phyloP scores from a whole-genome alignment of 2,888 invertebrate species.

The Hypolimnas misippus region DNA sequence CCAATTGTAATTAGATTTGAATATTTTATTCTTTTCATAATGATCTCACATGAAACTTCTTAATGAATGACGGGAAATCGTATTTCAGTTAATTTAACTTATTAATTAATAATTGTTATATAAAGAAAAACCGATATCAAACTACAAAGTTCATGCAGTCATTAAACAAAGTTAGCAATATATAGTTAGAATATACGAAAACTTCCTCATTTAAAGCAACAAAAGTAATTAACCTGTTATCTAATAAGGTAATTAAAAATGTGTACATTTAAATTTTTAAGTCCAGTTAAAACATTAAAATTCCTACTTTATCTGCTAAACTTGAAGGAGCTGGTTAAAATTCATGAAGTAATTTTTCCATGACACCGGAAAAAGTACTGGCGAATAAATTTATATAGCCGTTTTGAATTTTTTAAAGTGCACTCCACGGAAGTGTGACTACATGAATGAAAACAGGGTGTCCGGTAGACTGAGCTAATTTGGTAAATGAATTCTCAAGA shows the following conservation, averaged over 20 bases:
- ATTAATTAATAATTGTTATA: no score
- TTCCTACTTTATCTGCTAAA: slow-evolving; percentile 21
- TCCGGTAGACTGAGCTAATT: neutral
- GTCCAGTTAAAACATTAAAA: neutral
- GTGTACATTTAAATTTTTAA: slow-evolving; percentile 7
- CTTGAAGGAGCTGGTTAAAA: slow-evolving; percentile 32
- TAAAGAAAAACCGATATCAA: no score
- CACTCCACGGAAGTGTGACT: slow-evolving; percentile 30
- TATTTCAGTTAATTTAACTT: no score
- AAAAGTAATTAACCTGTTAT: no score
- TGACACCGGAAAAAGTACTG: slow-evolving; percentile 37
- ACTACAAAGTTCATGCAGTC: no score
- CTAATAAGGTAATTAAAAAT: slow-evolving; percentile 3
- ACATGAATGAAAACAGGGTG: slow-evolving; percentile 23
- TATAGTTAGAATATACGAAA: no score
- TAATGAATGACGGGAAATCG: no score
- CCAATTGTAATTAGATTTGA: no score
- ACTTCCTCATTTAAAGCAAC: no score
- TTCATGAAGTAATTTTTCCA: slow-evolving; percentile 41
- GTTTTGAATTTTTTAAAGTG: slow-evolving; percentile 35
- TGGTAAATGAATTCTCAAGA: neutral
- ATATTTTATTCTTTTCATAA: no score
- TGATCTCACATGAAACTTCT: no score
- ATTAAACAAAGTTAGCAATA: no score
- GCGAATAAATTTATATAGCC: slow-evolving; percentile 34